phyloP scores from a whole-genome alignment of 37 sponge, comb jelly and placozoan genomes.

The Hormiphora californensis region DNA sequence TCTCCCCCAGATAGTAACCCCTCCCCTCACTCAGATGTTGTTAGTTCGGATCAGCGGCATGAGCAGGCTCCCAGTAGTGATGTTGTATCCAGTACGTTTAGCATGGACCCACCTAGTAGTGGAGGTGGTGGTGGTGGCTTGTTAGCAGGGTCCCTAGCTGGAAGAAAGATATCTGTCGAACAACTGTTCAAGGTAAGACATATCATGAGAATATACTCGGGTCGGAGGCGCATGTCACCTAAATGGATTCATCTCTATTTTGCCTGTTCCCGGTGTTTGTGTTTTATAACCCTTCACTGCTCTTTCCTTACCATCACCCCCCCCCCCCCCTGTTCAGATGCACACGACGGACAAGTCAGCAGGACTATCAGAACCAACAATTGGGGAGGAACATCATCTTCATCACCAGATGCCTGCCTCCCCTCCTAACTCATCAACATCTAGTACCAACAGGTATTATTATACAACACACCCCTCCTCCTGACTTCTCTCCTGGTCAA shows the following conservation, averaged over 20 bases:
- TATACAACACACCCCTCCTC: too few relatives aligned
- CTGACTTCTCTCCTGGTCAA: too few relatives aligned
- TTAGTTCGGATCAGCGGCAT: slow-evolving; percentile 25
- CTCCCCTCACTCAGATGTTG: too few relatives aligned
- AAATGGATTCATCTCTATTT: too few relatives aligned
- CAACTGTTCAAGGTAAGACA: slow-evolving; percentile 50
- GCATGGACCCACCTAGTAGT: too few relatives aligned
- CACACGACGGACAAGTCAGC: neutral
- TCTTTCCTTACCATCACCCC: neutral
- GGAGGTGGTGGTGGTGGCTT: neutral
- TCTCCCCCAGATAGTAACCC: too few relatives aligned
- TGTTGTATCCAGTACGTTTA: too few relatives aligned
- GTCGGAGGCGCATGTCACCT: too few relatives aligned
- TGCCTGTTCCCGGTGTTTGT: too few relatives aligned
- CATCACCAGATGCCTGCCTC: too few relatives aligned
- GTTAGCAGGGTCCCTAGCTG: neutral
- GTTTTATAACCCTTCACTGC: neutral
- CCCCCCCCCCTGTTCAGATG: neutral
- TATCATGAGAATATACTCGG: too few relatives aligned
- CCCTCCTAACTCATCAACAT: slow-evolving; percentile 32
- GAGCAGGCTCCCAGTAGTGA: slow-evolving; percentile 23
- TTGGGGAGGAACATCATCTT: neutral
- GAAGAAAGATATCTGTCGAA: slow-evolving; percentile 34
- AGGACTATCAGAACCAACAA: neutral
- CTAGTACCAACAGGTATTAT: slow-evolving; percentile 1